Base-by-base conservation (phyloP, 2,113 vertebrate species). In the Alligator mississippiensis region DNA sequence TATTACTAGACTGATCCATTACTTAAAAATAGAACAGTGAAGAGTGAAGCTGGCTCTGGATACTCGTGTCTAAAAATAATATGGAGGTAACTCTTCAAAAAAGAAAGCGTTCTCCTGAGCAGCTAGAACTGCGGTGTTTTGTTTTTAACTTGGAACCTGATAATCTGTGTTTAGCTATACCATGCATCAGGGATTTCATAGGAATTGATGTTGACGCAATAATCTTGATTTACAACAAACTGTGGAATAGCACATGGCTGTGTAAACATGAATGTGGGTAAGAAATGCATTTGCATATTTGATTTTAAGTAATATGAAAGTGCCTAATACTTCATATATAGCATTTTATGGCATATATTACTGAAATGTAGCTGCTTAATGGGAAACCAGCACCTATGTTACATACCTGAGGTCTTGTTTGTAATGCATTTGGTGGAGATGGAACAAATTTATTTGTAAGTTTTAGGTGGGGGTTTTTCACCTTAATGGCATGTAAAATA, bases 151-250 rank as follows among this genome's bases (percentile, higher is more conserved):
- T 77, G 1, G 3, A 61, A 0, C 54, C 6, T 77, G 11, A n/a
- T 30, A 19, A 57, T 4, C 15, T 1, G 21, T 9, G 25, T 58
- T n/a, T n/a, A 57, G 17, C 25, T n/a, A 16, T 28, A 77, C 16
- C 54, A 12, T 18, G 15, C 0, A 2, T 80, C 64, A 2, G 62
- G 77, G 64, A 54, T 22, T 87, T n/a, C 68, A 60, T 0, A 3
- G 87, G 92, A 89, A 19, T 38, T 0, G 24, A 0, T 0, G 63
- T 27, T 57, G 14, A n/a, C 16, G 61, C 0, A 2, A 86, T 78
- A 61, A 81, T 75, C 80, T 78, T 68, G 54, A 82, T 91, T 63
- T 76, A 25, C 6, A 74, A 4, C 14, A 28, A 83, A 4, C 59
- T 61, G 17, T 17, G 54, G 54, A 66, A n/a, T 22, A 68, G 25